phyloP scores from a whole-genome alignment of 2,888 invertebrate species.

The Liopterus haemorrhoidalis region DNA sequence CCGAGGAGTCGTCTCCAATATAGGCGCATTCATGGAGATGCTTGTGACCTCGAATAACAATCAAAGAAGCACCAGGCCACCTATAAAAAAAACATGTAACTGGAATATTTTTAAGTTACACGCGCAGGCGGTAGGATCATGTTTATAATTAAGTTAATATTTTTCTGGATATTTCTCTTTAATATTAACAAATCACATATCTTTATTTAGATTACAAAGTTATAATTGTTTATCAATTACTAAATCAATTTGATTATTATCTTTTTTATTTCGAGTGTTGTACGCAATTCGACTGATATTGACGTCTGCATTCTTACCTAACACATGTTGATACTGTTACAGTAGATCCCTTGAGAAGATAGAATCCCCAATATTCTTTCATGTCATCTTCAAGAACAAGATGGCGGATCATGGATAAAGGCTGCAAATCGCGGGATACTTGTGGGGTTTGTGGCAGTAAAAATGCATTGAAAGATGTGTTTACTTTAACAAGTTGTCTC shows the following conservation, averaged over 20 bases:
- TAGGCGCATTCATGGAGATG: constrained; percentile 74
- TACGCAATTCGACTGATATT: too few species aligned
- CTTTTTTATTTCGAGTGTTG: too few species aligned
- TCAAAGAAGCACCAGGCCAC: constrained; percentile 69
- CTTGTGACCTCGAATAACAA: constrained; percentile 70
- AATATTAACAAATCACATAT: too few species aligned
- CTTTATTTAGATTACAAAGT: too few species aligned
- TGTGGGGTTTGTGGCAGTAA: constrained; percentile 58
- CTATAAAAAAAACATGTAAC: constrained; percentile 44
- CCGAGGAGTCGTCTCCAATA: constrained; percentile 74
- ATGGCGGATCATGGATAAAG: constrained; percentile 64
- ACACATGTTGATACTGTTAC: constrained; percentile 72
- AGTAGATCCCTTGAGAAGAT: constrained; percentile 64
- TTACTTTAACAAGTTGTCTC: constrained; percentile 64
- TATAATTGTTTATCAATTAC: too few species aligned
- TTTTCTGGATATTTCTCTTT: too few species aligned
- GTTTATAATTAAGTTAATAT: too few species aligned
- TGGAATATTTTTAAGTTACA: too few species aligned
- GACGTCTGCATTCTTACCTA: constrained; percentile 50
- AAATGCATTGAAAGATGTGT: constrained; percentile 71
- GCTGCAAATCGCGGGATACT: constrained; percentile 52
- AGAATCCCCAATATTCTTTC: constrained; percentile 82
- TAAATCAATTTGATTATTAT: too few species aligned
- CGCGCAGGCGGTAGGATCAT: too few species aligned
- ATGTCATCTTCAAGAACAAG: constrained; percentile 68